These are phyloP conservation scores for Tachysurus vachellii DNA, from an alignment of 2,113 vertebrate genomes.

Conservation along the genomic window DNA sequence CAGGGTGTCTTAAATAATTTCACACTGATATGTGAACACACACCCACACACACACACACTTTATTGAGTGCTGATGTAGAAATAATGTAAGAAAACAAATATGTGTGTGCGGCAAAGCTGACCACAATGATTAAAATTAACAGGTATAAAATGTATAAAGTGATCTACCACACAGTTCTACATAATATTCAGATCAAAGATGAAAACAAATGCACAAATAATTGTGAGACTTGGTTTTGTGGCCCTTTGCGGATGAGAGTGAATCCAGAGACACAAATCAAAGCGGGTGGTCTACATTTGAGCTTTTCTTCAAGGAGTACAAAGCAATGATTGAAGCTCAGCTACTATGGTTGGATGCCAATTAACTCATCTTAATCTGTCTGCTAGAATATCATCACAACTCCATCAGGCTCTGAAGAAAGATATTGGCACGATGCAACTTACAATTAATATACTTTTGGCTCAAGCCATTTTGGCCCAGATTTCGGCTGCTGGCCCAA, in stretches of 20 bases:
- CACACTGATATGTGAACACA: not conserved
- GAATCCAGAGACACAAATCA: not conserved
- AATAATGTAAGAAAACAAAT: conserved; percentile 59
- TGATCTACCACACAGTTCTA: not conserved
- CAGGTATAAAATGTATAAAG: not conserved
- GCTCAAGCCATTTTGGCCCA: not conserved
- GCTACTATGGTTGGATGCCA: not conserved
- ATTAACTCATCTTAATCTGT: not conserved
- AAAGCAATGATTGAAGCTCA: not conserved
- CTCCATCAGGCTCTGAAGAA: not conserved
- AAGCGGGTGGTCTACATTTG: not conserved
- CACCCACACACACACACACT: conserved; percentile 22
- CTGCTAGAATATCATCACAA: not conserved
- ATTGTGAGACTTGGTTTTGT: not conserved
- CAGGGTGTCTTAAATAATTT: not conserved
- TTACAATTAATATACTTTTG: not conserved
- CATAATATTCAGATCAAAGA: not conserved
- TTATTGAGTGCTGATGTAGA: conserved; percentile 62
- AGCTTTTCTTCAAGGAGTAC: not conserved
- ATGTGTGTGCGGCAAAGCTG: conserved; percentile 54
- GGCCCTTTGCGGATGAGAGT: not conserved
- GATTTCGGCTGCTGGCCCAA: not conserved
- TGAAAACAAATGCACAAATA: too few species aligned
- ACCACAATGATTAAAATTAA: conserved; percentile 42
- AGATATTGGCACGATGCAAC: not conserved